Conservation (phyloP, 2,113 vertebrate genomes). For the Eolophus roseicapilla region DNA sequence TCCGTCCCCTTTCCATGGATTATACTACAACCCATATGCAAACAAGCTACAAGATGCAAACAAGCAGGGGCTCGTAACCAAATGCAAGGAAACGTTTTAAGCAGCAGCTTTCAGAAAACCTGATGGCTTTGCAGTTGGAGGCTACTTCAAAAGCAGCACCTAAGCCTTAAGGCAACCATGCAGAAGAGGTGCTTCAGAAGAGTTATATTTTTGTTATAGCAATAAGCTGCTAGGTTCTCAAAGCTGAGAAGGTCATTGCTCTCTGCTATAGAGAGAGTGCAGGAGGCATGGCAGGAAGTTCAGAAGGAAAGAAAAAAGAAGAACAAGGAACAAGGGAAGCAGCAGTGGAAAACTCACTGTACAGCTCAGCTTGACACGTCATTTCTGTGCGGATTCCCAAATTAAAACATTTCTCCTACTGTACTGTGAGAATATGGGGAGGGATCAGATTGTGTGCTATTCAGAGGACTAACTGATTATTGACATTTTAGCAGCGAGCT, state of each 20-base stretch:
- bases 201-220: background rate
- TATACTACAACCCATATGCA: background rate
- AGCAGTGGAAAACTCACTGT: background rate
- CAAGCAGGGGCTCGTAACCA: background rate
- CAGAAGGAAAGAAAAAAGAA: background rate
- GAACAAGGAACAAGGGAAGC: background rate
- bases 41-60: background rate
- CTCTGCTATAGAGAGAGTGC: background rate
- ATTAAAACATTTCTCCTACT: conserved; percentile 29
- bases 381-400: background rate
- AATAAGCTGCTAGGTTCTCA: background rate
- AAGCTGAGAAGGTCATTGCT: background rate
- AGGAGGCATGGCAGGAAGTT: background rate
- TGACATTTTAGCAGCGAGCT: background rate
- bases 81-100: background rate
- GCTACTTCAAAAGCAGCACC: background rate
- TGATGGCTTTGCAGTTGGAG: background rate
- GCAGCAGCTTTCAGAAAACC: background rate
- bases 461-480: conserved; percentile 24
- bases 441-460: conserved; percentile 17
- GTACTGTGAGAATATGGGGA: conserved; percentile 29
- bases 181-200: background rate
- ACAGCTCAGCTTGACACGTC: background rate
- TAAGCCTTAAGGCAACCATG: background rate
- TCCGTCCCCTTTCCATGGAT: background rate